These are phyloP conservation scores for Astreopora myriophthalma DNA, from an alignment of 64 coral and sea anemone genomes.

Conservation along the genomic window DNA sequence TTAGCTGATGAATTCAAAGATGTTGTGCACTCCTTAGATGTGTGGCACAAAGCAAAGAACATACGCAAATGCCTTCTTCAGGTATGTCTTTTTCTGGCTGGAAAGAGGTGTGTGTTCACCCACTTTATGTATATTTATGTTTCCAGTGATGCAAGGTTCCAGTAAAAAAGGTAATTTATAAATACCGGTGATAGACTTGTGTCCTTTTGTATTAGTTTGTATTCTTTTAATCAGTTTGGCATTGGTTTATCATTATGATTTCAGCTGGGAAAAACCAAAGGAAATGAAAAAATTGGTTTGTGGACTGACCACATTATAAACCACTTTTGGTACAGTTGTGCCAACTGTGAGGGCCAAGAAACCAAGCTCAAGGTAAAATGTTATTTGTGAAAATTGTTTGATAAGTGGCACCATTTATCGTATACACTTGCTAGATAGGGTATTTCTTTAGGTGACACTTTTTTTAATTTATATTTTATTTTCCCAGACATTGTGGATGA, in stretches of 20 bases:
- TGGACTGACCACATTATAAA: background rate
- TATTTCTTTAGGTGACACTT: background rate
- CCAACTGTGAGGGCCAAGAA: background rate
- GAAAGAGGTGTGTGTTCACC: too few relatives aligned
- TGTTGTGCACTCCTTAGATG: background rate
- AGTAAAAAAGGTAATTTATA: too few relatives aligned
- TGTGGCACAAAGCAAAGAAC: background rate
- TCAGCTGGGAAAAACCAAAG: background rate
- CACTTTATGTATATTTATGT: too few relatives aligned
- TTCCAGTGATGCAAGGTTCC: too few relatives aligned
- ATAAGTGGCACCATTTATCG: background rate
- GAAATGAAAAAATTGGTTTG: background rate
- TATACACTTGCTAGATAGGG: background rate
- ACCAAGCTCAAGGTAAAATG: background rate
- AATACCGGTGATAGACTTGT: too few relatives aligned
- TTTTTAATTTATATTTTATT: background rate
- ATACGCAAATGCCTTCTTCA: background rate
- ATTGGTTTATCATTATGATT: background rate
- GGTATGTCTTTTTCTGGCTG: background rate
- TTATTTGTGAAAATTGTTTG: background rate
- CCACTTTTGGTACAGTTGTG: background rate
- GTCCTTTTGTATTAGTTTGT: too few relatives aligned
- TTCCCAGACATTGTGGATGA: constrained; percentile 5
- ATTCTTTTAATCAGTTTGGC: too few relatives aligned
- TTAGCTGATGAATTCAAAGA: constrained; percentile 22